Conservation (phyloP, 2,113 vertebrate species). For the Campylomormyrus numenius region DNA sequence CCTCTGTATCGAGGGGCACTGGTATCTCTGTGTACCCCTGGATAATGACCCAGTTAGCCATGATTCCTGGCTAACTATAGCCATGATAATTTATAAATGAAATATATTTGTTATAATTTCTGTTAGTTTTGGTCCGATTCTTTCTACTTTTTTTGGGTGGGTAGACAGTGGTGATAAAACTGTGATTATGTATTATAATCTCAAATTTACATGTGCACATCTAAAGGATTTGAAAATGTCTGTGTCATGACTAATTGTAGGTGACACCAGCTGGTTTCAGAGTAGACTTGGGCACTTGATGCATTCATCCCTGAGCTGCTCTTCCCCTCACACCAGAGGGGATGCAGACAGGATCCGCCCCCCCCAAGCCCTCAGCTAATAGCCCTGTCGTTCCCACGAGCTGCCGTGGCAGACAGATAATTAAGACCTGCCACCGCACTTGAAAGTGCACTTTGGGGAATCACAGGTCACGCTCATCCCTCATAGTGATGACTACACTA, state of each 20-base stretch:
- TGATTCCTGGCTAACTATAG: not conserved
- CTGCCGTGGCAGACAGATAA: not conserved
- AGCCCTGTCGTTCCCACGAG: not conserved
- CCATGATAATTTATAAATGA: not conserved
- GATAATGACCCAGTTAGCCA: not conserved
- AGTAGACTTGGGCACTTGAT: not conserved
- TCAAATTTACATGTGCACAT: not conserved
- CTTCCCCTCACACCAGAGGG: not conserved
- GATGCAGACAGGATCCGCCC: not conserved
- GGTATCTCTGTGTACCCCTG: not conserved
- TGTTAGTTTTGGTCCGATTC: not conserved
- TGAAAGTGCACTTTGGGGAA: slow-evolving; percentile 5
- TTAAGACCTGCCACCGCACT: not conserved
- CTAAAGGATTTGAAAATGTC: not conserved
- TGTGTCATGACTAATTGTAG: not conserved
- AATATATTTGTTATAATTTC: not conserved
- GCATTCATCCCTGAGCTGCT: not conserved
- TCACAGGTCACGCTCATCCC: not conserved
- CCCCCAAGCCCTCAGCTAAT: not conserved
- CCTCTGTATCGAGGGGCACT: not conserved
- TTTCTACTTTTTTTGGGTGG: not conserved
- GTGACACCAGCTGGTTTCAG: not conserved
- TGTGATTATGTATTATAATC: not conserved
- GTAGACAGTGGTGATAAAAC: not conserved
- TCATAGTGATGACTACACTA: not conserved